Conservation (phyloP, 2,113 vertebrate species). For the Brienomyrus longianalis region DNA sequence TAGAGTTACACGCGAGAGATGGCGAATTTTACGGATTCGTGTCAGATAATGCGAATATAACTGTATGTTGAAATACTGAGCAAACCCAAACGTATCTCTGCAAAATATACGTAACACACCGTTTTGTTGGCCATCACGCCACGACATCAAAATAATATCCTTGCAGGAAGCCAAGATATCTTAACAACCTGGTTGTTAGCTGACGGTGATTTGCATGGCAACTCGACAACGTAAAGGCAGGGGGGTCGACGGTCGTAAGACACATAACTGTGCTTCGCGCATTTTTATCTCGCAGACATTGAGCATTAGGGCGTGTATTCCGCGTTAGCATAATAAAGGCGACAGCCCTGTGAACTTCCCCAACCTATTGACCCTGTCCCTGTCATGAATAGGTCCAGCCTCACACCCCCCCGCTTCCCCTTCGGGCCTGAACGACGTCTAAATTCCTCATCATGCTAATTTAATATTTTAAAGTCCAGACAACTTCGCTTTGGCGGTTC, state of each 20-base stretch:
- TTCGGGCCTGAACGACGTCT: slow-evolving; percentile 80
- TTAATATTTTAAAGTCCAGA: slow-evolving; percentile 91
- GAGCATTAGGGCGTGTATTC: slow-evolving; percentile 73
- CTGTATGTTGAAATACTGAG: background rate
- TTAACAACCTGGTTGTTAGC: background rate
- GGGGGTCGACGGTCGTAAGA: slow-evolving; percentile 64
- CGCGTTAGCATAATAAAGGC: slow-evolving; percentile 94
- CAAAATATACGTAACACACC: background rate
- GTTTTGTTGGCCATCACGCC: background rate
- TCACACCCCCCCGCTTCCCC: slow-evolving; percentile 74
- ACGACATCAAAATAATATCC: background rate
- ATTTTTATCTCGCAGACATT: slow-evolving; percentile 92
- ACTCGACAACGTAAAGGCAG: slow-evolving; percentile 44
- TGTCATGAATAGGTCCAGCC: slow-evolving; percentile 80
- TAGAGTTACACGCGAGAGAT: background rate
- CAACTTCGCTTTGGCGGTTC: slow-evolving; percentile 77
- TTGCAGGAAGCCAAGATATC: background rate
- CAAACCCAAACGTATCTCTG: background rate
- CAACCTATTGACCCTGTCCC: slow-evolving; percentile 88
- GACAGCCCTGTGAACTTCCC: slow-evolving; percentile 84
- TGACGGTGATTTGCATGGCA: slow-evolving; percentile 39
- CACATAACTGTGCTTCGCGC: slow-evolving; percentile 63
- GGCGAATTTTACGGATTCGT: background rate
- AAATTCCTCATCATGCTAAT: slow-evolving; percentile 97
- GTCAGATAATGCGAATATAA: background rate